phyloP scores from a whole-genome alignment of 1,140 invertebrate species.

The Heliconius hermathena region DNA sequence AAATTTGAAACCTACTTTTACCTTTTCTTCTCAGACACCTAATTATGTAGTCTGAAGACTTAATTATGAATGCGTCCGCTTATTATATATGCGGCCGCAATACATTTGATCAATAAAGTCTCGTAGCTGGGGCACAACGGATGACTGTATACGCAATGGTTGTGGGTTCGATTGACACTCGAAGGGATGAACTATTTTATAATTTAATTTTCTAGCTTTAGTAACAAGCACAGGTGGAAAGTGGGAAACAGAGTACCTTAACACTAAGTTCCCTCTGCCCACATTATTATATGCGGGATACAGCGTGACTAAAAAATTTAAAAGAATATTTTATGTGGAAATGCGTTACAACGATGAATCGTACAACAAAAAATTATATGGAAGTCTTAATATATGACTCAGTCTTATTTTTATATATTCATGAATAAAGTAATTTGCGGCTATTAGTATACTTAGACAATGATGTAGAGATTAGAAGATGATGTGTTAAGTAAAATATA shows the following conservation, averaged over 20 bases:
- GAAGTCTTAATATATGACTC: background rate
- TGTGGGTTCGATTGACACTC: too few relatives aligned
- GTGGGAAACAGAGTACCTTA: too few relatives aligned
- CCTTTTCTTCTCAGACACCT: constrained; percentile 12
- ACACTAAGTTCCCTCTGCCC: too few relatives aligned
- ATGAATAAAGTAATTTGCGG: background rate
- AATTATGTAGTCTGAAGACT: constrained; percentile 29
- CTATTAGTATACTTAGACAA: background rate
- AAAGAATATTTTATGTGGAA: constrained; percentile 20
- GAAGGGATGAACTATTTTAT: too few relatives aligned
- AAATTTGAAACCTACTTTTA: constrained; percentile 20
- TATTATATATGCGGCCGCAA: constrained; percentile 33
- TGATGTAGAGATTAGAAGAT: background rate
- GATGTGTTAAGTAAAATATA: background rate
- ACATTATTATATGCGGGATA: too few relatives aligned
- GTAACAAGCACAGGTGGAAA: too few relatives aligned
- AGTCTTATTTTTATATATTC: background rate
- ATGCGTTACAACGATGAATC: background rate
- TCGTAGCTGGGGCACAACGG: too few relatives aligned
- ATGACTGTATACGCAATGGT: too few relatives aligned
- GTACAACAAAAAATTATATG: background rate
- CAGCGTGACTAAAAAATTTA: background rate
- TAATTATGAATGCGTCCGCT: constrained; percentile 27
- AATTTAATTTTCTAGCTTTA: too few relatives aligned
- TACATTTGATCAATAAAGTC: constrained; percentile 30